Base-by-base conservation (phyloP, 1,140 invertebrate genomes). In the Babylonia areolata region DNA sequence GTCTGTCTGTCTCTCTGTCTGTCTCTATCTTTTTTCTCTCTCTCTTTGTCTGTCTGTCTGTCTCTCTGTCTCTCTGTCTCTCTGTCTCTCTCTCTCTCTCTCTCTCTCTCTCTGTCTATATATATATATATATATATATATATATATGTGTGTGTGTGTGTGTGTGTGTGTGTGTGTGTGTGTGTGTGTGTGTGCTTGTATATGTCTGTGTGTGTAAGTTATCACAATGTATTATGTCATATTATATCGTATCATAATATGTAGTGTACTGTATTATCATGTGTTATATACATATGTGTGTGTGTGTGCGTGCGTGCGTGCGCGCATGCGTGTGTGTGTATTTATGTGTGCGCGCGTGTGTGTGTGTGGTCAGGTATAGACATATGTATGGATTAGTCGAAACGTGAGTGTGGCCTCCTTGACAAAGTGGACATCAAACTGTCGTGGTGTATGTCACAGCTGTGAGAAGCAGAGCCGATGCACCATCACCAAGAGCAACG, bases 391-490 rank as follows among this genome's bases (percentile, higher is more conserved):
- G n/a, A n/a, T n/a, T n/a, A n/a, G n/a, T n/a, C n/a, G 71, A 31
- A 75, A 12, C n/a, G 71, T n/a, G 71, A n/a, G n/a, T n/a, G n/a
- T n/a, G n/a, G n/a, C n/a, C n/a, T n/a, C n/a, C n/a, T n/a, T n/a
- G n/a, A n/a, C n/a, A n/a, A n/a, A n/a, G n/a, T n/a, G n/a, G n/a
- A n/a, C n/a, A n/a, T n/a, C n/a, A n/a, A n/a, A n/a, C n/a, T n/a
- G n/a, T n/a, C n/a, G n/a, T n/a, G n/a, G n/a, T n/a, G n/a, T n/a
- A n/a, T n/a, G 12, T 31, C 15, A 37, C 89, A 92, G 91, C 77
- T 92, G 91, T 89, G 91, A 91, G 81, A 92, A 92, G 79, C 86
- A 90, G 35, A 87, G 82, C 58, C 85, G 89, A 39, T 92, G 91
- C 85, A 91, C 89, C 3, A 54, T 88, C 58, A 84, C 69, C 9